A percentile compares a stretch with the other conserved stretches of the same genome.
These are phyloP conservation scores for Epistrophella euchroma DNA, from an alignment of 2,888 invertebrate genomes.

Conservation along the genomic window DNA sequence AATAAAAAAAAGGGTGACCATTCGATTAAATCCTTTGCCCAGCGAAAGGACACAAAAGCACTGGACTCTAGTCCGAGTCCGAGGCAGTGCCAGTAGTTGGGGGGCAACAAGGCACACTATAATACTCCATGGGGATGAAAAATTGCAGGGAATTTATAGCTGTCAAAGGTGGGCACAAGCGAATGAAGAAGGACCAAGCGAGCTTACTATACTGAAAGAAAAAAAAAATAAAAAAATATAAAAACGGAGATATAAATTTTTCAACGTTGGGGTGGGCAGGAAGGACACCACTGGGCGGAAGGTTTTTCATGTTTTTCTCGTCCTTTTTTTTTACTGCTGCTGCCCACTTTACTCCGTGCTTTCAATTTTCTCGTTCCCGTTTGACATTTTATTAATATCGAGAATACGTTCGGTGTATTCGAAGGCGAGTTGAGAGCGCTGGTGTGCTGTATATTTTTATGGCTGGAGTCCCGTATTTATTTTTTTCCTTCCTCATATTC, in stretches of 20 bases:
- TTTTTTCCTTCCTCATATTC: slow-evolving; percentile 64
- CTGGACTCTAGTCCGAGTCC: slow-evolving; percentile 21
- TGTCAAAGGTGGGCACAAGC: slow-evolving; percentile 75
- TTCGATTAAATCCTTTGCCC: slow-evolving; percentile 75
- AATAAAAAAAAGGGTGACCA: slow-evolving; percentile 75
- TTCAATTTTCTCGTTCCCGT: slow-evolving; percentile 75
- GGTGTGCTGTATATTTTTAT: slow-evolving; percentile 62
- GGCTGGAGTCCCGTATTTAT: slow-evolving; percentile 42
- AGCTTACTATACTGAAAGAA: slow-evolving; percentile 28
- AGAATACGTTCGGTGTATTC: slow-evolving; percentile 73
- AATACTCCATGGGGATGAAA: slow-evolving; percentile 70
- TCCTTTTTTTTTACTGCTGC: slow-evolving; percentile 16
- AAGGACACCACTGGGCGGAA: slow-evolving; percentile 37
- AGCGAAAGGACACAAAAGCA: slow-evolving; percentile 62
- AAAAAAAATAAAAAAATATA: slow-evolving; percentile 42
- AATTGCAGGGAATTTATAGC: slow-evolving; percentile 75
- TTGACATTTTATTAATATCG: slow-evolving; percentile 76
- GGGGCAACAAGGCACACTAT: slow-evolving; percentile 46
- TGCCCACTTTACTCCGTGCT: slow-evolving; percentile 46
- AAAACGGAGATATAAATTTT: slow-evolving; percentile 72
- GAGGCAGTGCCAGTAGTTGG: not conserved
- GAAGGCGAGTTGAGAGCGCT: slow-evolving; percentile 26
- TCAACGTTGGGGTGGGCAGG: slow-evolving; percentile 51
- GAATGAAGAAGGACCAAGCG: slow-evolving; percentile 73
- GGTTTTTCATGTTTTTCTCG: slow-evolving; percentile 56